Evolutionary conservation across 2,113 vertebrate species (phyloP), one percentile per base, ranked within the genome.

Genomic region (Furnarius figulus): DNA sequence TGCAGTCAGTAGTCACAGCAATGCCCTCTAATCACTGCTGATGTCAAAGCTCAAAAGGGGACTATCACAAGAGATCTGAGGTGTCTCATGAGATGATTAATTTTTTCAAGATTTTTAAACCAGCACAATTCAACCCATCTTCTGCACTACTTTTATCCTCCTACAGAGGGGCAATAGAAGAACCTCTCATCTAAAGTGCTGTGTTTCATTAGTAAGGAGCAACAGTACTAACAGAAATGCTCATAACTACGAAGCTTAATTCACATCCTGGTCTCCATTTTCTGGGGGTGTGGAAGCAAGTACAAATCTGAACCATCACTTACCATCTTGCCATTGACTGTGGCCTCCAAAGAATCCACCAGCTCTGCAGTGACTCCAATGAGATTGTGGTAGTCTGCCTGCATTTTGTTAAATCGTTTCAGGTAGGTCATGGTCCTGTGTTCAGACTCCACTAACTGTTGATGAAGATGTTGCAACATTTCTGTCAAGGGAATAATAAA

Each of bases 241-340:
- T 87, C 20, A 2, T 13, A 70, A 66, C 33, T 55, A 17, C 0
- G 0, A 72, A 49, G n/a, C 4, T 58, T 40, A 65, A 72, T 59
- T 72, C 37, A 72, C 16, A 13, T 27, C 66, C 85, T 66, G 20
- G 49, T 53, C 17, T 78, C 23, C 28, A 12, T 72, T 94, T 44
- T 47, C 71, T 58, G 1, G 3, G 25, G 6, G 1, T 46, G 40
- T n/a, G 33, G 40, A 85, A 87, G 37, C 15, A 58, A 10, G 25
- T 10, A 72, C 14, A 39, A 4, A 12, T 23, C 6, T 4, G 35
- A 85, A 35, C 16, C 15, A 58, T 7, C 42, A 61, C 98, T 97
- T 98, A 99, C 99, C 99, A 99, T 99, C 97, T 99, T 99, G 94
- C 99, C 99, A 12, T 97, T 99, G 95, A 99, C 97, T 0, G 99